Evolutionary conservation across 2,797 vertebrate genomes (phyloP), one percentile per base, ranked within the genome.

Genomic region (Coregonus suidteri): DNA sequence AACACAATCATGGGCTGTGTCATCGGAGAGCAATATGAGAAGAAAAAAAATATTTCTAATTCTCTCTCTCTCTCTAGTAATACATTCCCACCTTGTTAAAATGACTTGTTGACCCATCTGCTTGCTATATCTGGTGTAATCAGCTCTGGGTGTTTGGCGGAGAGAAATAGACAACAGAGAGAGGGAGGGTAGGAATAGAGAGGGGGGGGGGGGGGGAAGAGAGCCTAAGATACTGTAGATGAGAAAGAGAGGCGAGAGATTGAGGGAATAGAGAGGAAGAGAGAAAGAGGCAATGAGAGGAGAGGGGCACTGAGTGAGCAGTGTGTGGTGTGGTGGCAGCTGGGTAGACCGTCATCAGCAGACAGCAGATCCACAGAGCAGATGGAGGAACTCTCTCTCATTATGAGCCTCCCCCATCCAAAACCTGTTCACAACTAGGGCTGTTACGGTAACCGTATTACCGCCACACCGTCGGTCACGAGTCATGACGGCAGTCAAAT

Each of bases 81-180:
- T 74, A 75, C 53, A 79, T 77, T 75, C 56, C 69, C 62, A 77
- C 54, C 82, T 76, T 80, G 77, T 79, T 83, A 81, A 76, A 80
- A 74, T 78, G 64, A 78, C 73, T 73, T 83, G 37, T 81, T 76
- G 70, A 81, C 81, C 77, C 71, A 83, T 84, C 79, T 86, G 82
- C 72, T 78, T 53, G 67, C 68, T 25, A 62, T 69, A 82, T 83
- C 76, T 80, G 67, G 75, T 77, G 77, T 79, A 76, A 83, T 84
- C 73, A 77, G 77, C 66, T 80, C 11, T 3, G 6, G 18, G 34
- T 56, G 18, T 41, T 37, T 53, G 18, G 25, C 16, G 20, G 25
- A 25, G 71, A 25, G 64, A 72, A 18, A 15, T 25, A 52, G 69
- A 31, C 15, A 51, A 51, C 9, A 72, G 65, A 41, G 31, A 75